A percentile compares a stretch with the other conserved stretches of the same genome.
Evolutionary conservation across 2,888 invertebrate genomes (phyloP).

Genomic region (Panzeria rudis): DNA sequence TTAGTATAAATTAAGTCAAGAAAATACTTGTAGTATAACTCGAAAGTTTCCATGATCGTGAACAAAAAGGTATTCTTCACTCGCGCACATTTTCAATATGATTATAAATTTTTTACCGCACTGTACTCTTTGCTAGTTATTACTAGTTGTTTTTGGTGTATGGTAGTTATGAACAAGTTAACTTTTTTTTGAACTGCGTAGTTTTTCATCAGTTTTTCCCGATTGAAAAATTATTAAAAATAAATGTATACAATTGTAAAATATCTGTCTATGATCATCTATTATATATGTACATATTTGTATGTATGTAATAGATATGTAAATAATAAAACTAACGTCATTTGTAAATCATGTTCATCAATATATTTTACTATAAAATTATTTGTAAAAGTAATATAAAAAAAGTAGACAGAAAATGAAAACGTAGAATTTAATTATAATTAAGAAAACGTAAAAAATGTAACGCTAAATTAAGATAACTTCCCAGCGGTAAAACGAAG

Average conservation of each 20-base stretch:
- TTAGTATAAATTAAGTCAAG: no score
- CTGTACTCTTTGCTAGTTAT: constrained; percentile 14
- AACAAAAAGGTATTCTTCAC: no score
- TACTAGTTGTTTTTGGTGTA: neutral
- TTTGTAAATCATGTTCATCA: constrained; percentile 26
- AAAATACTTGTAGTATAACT: no score
- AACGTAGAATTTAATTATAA: neutral
- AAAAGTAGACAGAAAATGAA: neutral
- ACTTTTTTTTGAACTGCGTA: constrained; percentile 48
- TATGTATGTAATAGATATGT: neutral
- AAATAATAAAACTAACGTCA: constrained; percentile 25
- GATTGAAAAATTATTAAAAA: constrained; percentile 38
- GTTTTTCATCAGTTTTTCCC: constrained; percentile 43
- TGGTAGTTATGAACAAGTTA: constrained; percentile 3
- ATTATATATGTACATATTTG: neutral
- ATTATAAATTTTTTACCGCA: neutral
- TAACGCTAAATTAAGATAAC: neutral
- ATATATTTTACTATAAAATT: constrained; percentile 7
- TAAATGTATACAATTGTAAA: neutral
- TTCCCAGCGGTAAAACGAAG: no score
- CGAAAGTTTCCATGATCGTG: no score
- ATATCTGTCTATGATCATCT: neutral
- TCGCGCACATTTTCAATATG: neutral
- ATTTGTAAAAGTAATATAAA: constrained; percentile 1
- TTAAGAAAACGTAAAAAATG: neutral